phyloP scores from a whole-genome alignment of 2,888 invertebrate genomes.

The Bursaphelenchus okinawaensis region DNA sequence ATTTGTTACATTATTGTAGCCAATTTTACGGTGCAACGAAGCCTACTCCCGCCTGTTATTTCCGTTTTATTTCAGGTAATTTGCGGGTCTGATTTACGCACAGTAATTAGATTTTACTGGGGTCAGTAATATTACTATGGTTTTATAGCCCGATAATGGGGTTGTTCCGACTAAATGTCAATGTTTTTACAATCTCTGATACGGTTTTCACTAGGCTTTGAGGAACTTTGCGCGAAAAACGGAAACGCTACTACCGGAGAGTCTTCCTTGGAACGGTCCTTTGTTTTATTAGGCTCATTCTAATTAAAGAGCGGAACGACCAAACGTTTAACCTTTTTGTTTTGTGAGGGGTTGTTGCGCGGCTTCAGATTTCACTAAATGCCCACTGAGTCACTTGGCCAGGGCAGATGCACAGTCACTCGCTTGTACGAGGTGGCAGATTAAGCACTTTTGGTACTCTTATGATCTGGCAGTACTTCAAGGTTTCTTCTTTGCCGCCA shows the following conservation, averaged over 20 bases:
- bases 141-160: not conserved
- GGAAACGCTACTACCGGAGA: not conserved
- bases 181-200: not conserved
- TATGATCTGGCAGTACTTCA: not conserved
- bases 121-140: not conserved
- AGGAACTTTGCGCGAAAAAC: not conserved
- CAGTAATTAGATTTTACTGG: not conserved
- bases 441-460: not conserved
- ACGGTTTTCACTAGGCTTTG: not conserved
- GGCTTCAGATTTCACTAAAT: not conserved
- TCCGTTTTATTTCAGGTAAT: not conserved
- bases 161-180: not conserved
- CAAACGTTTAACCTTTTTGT: not conserved
- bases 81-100: not conserved
- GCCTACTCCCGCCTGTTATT: not conserved
- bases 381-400: not conserved
- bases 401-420: not conserved
- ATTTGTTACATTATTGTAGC: no score
- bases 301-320: slow-evolving; percentile 8
- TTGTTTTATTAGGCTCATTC: not conserved
- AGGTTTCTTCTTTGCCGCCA: not conserved
- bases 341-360: not conserved
- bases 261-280: not conserved
- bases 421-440: not conserved
- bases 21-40: no score